Percentiles rank a stretch among this genome's conserved stretches.
Conservation (phyloP, 2,797 vertebrate species). For the Notoglanidium macrostoma region DNA sequence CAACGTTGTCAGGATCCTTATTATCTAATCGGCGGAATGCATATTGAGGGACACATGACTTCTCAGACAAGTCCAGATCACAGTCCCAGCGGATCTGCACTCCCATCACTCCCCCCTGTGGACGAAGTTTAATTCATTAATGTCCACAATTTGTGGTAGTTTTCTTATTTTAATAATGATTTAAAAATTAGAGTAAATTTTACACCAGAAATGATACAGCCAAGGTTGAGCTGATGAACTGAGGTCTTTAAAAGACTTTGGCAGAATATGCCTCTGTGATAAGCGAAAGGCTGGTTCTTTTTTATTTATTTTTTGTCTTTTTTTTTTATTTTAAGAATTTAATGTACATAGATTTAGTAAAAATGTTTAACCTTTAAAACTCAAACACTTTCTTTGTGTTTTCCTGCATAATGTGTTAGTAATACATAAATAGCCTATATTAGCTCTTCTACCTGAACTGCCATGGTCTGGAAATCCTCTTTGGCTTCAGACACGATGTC, state of each 20-base stretch:
- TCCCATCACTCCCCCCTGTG: conserved; percentile 85
- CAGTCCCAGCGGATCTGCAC: conserved; percentile 89
- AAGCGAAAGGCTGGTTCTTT: neutral
- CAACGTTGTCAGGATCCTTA: conserved; percentile 77
- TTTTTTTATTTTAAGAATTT: neutral
- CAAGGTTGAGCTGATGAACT: neutral
- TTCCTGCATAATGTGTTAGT: neutral
- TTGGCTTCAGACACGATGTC: conserved; percentile 78
- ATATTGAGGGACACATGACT: conserved; percentile 77
- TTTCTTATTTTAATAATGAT: neutral
- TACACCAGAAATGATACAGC: neutral
- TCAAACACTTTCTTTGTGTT: neutral
- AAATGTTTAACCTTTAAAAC: neutral
- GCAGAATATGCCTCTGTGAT: neutral
- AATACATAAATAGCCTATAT: neutral
- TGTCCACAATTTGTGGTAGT: neutral
- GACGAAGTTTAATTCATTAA: neutral
- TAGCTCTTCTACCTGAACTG: conserved; percentile 77
- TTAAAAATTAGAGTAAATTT: neutral
- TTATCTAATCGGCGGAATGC: conserved; percentile 82
- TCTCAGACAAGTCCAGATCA: conserved; percentile 75
- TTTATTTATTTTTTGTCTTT: neutral
- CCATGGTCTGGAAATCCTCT: conserved; percentile 80
- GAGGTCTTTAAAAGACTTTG: neutral
- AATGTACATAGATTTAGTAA: neutral